A percentile compares a stretch with the other conserved stretches of the same genome.
These are phyloP conservation scores for Stichodactyla helianthus DNA, from an alignment of 64 coral and sea anemone genomes.

Conservation along the genomic window DNA sequence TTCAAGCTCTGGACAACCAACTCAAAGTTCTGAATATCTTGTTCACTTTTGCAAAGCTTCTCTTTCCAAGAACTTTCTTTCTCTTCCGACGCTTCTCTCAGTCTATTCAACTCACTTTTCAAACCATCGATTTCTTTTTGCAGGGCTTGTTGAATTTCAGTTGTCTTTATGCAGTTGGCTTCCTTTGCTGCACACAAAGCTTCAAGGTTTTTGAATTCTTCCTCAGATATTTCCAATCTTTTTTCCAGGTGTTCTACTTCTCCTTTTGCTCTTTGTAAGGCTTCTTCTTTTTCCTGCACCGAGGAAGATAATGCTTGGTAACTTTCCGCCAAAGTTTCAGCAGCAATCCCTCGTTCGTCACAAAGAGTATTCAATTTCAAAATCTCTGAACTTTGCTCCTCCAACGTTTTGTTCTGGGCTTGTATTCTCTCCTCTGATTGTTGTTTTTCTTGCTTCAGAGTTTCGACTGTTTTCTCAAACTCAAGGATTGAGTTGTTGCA, in stretches of 20 bases:
- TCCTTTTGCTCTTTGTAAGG: conserved; percentile 39
- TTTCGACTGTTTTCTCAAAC: background rate
- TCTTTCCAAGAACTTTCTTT: conserved; percentile 45
- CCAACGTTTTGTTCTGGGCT: conserved; percentile 30
- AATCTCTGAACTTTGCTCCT: conserved; percentile 15
- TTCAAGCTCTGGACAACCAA: conserved; percentile 55
- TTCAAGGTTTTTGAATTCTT: conserved; percentile 45
- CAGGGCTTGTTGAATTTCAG: conserved; percentile 25
- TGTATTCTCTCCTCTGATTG: conserved; percentile 11
- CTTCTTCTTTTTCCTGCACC: conserved; percentile 54
- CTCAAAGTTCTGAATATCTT: conserved; percentile 66
- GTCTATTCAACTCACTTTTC: conserved; percentile 21
- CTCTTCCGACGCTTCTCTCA: conserved; percentile 30
- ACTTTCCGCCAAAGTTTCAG: conserved; percentile 43
- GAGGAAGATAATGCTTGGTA: conserved; percentile 20
- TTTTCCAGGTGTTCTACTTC: conserved; percentile 35
- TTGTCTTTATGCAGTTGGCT: conserved; percentile 4
- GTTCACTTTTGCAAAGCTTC: conserved; percentile 32
- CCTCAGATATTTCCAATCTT: conserved; percentile 42
- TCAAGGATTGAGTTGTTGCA: background rate
- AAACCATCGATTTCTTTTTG: conserved; percentile 42
- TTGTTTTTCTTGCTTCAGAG: conserved; percentile 38
- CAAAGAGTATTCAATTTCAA: conserved; percentile 4
- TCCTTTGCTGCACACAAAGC: conserved; percentile 33
- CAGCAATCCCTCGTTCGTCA: conserved; percentile 32